Conservation (phyloP, 2,888 invertebrate genomes). For the Gari tellinella region DNA sequence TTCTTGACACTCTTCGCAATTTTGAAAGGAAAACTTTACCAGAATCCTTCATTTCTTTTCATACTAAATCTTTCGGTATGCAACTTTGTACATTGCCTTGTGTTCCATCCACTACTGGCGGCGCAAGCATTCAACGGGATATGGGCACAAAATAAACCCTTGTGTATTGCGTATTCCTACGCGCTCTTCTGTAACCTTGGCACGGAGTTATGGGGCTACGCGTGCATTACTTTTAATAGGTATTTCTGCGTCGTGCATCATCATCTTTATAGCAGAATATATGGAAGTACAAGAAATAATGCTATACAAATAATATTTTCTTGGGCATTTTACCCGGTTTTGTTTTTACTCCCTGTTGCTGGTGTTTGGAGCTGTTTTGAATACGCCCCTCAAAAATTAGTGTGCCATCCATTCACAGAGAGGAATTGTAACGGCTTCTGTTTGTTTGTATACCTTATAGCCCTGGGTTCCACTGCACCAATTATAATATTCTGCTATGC, state of each 20-base stretch:
- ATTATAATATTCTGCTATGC: constrained; percentile 54
- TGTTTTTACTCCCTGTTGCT: constrained; percentile 61
- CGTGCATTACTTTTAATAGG: constrained; percentile 63
- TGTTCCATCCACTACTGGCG: constrained; percentile 52
- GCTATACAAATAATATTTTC: constrained; percentile 45
- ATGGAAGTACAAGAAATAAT: constrained; percentile 37
- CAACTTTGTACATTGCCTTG: constrained; percentile 55
- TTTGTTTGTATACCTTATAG: constrained; percentile 49
- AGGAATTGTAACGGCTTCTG: constrained; percentile 53
- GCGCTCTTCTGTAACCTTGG: constrained; percentile 59
- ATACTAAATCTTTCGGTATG: constrained; percentile 62
- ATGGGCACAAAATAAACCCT: constrained; percentile 25
- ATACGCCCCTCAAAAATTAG: constrained; percentile 60
- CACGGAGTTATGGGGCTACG: constrained; percentile 62
- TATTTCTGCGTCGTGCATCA: constrained; percentile 64
- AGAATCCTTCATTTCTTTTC: constrained; percentile 59
- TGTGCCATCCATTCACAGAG: constrained; percentile 61
- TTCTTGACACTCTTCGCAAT: constrained; percentile 53
- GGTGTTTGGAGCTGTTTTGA: constrained; percentile 59
- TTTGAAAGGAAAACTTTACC: constrained; percentile 50
- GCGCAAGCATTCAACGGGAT: constrained; percentile 46
- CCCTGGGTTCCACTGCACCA: constrained; percentile 49
- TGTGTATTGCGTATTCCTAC: constrained; percentile 56
- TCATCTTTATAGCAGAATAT: constrained; percentile 52
- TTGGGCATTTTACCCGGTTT: constrained; percentile 61